Base-by-base conservation (phyloP, 2,888 invertebrate species). In the Halocaridina rubra region DNA sequence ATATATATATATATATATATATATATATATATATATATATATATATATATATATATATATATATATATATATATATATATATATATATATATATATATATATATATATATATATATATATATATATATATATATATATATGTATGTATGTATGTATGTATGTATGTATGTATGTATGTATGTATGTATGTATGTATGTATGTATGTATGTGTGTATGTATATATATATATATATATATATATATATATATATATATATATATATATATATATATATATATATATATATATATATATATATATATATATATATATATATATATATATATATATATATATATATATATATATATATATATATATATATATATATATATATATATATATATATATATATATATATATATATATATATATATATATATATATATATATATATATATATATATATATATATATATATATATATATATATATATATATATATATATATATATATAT, bases 331-430 rank as follows among this genome's bases (percentile, higher is more conserved):
- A 13, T 22, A 13, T 64, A 13, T 19, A 13, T 64, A 13, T 64
- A 13, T 64, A 13, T 64, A 13, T 64, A 13, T 64, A 13, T 64
- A 13, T 64, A 13, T 61, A 22, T 61, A 22, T 61, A 22, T 61
- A 22, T 13, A 22, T 61, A 22, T 13, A 22, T 61, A 22, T 13
- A 22, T 61, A 22, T 61, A 22, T 61, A 22, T 61, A 22, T 61
- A 22, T 61, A 22, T 61, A 22, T 61, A 22, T 61, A 22, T 61
- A 22, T 61, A 22, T 61, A 22, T 13, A 19, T 19, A 13, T 64
- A 64, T 64, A 64, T 64, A 64, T 64, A 64, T 64, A 64, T 64
- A 64, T 64, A 64, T 64, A 64, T 64, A 64, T 64, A 64, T 64
- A 64, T 19, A 64, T 64, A 64, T 64, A 64, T 64, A 64, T 64